phyloP scores from a whole-genome alignment of 2,113 vertebrate species.

The Brachyistius frenatus region DNA sequence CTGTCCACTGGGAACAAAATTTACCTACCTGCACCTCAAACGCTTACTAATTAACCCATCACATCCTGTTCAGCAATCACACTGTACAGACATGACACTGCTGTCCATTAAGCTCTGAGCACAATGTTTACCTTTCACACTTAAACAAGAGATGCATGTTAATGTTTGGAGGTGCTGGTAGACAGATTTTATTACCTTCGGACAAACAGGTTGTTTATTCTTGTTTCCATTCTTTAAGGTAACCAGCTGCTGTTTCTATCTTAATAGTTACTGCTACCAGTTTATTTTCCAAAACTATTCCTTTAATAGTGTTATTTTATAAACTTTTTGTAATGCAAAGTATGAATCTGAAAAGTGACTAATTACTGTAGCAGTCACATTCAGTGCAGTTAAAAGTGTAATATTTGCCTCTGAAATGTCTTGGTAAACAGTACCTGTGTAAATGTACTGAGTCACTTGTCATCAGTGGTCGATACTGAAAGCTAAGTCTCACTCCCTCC shows the following conservation, averaged over 20 bases:
- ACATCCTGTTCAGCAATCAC: background rate
- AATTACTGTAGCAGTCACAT: too few species aligned
- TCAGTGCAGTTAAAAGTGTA: background rate
- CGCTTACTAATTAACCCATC: too few species aligned
- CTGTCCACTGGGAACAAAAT: background rate
- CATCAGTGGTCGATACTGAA: constrained; percentile 1
- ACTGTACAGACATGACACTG: background rate
- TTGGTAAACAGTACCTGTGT: background rate
- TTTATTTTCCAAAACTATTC: too few species aligned
- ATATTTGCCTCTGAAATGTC: background rate
- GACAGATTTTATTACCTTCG: constrained; percentile 12
- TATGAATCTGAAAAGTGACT: too few species aligned
- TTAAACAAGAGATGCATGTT: background rate
- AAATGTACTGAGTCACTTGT: background rate
- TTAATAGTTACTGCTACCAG: too few species aligned
- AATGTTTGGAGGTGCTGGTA: background rate
- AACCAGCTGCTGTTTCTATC: background rate
- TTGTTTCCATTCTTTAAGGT: background rate
- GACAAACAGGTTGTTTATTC: background rate
- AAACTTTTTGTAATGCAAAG: too few species aligned
- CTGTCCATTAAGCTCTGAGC: background rate
- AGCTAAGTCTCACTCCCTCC: constrained; percentile 12
- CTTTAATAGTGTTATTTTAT: too few species aligned
- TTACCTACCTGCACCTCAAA: too few species aligned
- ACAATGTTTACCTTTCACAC: background rate